phyloP scores from a whole-genome alignment of 2,888 invertebrate species.

The Lycaena phlaeas region DNA sequence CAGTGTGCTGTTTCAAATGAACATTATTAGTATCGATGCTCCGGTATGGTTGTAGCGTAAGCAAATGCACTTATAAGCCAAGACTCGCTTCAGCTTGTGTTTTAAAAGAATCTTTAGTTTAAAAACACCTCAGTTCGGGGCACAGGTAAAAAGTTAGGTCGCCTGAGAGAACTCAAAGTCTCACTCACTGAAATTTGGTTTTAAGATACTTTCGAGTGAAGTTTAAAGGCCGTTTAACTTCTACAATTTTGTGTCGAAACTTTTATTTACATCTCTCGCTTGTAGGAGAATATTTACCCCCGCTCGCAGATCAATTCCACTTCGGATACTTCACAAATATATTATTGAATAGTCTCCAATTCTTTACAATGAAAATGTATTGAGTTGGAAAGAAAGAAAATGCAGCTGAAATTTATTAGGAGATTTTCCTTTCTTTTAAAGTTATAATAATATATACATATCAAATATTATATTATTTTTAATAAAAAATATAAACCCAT shows the following conservation, averaged over 20 bases:
- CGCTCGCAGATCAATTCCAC: background rate
- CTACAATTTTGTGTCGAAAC: conserved; percentile 5
- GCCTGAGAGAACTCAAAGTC: conserved; percentile 19
- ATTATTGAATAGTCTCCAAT: no score
- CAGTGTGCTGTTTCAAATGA: no score
- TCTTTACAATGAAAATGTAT: no score
- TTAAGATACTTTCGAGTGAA: conserved; percentile 23
- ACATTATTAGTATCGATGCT: no score
- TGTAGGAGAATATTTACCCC: background rate
- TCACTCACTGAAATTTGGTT: conserved; percentile 28
- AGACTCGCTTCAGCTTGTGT: background rate
- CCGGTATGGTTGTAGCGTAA: no score
- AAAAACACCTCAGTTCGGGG: conserved; percentile 37
- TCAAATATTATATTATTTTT: no score
- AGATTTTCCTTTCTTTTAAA: no score
- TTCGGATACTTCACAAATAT: background rate
- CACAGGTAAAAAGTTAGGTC: conserved; percentile 33
- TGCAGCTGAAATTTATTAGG: no score
- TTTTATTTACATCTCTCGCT: conserved; percentile 3
- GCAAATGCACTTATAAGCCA: no score
- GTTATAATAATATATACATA: no score
- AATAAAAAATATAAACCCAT: no score
- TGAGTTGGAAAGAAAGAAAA: no score
- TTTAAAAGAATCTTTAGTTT: conserved; percentile 21
- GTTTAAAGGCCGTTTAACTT: conserved; percentile 4